These are phyloP conservation scores for Apistogramma diplotaenia DNA, from an alignment of 2,113 vertebrate species.

Conservation along the genomic window DNA sequence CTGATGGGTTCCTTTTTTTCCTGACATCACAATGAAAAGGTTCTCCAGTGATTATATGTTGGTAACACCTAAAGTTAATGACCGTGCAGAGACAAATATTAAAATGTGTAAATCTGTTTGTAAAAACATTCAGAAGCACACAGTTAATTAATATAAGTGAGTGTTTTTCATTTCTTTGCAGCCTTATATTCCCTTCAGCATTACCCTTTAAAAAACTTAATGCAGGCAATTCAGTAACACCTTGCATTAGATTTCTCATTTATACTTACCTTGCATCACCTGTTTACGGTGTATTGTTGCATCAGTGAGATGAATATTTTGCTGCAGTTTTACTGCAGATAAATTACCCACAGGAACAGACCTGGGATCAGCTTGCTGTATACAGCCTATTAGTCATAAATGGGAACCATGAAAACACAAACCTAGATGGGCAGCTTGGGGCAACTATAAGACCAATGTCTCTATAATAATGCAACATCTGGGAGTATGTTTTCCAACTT, in stretches of 20 bases:
- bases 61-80: background rate
- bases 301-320: slow-evolving; percentile 52
- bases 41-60: background rate
- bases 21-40: too few relatives aligned
- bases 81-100: too few relatives aligned
- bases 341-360: background rate
- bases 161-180: background rate
- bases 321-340: slow-evolving; percentile 1
- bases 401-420: background rate
- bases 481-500: background rate
- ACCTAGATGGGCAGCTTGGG: background rate
- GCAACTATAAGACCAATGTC: background rate
- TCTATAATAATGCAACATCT: background rate
- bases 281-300: slow-evolving; percentile 69
- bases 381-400: background rate
- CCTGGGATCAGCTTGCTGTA: background rate
- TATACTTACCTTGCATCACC: slow-evolving; percentile 69
- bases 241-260: slow-evolving; percentile 71
- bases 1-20: too few relatives aligned
- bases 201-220: background rate
- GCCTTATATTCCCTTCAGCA: background rate
- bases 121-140: background rate
- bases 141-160: accelerated
- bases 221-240: slow-evolving; percentile 44
- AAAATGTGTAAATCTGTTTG: background rate